Evolutionary conservation across 1,140 invertebrate genomes (phyloP).

Genomic region (Apis dorsata): DNA sequence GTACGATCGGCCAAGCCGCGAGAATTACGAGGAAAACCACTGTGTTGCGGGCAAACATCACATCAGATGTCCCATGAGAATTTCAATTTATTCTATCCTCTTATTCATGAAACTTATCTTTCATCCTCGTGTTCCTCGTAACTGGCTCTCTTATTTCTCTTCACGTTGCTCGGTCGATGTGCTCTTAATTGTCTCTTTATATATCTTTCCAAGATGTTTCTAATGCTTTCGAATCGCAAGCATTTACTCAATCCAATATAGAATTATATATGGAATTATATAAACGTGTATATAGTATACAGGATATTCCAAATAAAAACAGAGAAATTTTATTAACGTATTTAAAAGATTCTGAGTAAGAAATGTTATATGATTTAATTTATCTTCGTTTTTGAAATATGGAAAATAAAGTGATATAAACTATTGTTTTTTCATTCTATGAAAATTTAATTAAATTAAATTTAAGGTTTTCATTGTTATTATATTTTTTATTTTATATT

Average conservation of each 20-base stretch:
- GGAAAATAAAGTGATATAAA: too few relatives aligned
- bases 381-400: too few relatives aligned
- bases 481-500: too few relatives aligned
- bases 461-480: too few relatives aligned
- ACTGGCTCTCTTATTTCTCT: neutral
- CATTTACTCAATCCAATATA: neutral
- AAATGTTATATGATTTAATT: too few relatives aligned
- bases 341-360: too few relatives aligned
- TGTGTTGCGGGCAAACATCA: neutral
- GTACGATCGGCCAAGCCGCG: constrained; percentile 24
- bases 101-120: constrained; percentile 31
- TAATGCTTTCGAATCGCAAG: constrained; percentile 38
- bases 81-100: constrained; percentile 10
- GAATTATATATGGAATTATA: neutral
- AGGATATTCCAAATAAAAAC: too few relatives aligned
- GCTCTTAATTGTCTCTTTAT: constrained; percentile 41
- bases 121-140: constrained; percentile 7
- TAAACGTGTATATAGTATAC: too few relatives aligned
- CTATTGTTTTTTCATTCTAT: too few relatives aligned
- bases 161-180: neutral
- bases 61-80: constrained; percentile 45
- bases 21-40: constrained; percentile 29
- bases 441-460: too few relatives aligned
- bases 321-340: too few relatives aligned
- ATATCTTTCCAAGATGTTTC: constrained; percentile 17